Conservation (phyloP, 2,797 vertebrate species). For the Phrynocephalus guinanensis region DNA sequence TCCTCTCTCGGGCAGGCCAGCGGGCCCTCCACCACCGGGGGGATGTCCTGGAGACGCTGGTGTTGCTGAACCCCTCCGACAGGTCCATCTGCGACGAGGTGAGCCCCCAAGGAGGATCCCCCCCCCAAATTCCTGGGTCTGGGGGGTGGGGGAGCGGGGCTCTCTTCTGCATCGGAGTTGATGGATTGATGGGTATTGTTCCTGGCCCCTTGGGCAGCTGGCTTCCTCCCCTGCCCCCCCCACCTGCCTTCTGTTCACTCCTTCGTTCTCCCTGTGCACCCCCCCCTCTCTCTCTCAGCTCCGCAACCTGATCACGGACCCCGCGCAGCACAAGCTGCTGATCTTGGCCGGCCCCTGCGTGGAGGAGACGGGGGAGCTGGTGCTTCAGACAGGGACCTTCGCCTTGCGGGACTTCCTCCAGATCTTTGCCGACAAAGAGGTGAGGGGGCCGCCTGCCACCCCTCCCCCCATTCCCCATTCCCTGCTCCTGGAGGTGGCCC, state of each 20-base stretch:
- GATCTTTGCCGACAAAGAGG: slow-evolving; percentile 89
- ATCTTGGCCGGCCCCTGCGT: slow-evolving; percentile 89
- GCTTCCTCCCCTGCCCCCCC: not conserved
- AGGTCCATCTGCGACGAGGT: slow-evolving; percentile 90
- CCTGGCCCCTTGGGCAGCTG: no score
- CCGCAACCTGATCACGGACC: slow-evolving; percentile 84
- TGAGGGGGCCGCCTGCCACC: slow-evolving; percentile 46
- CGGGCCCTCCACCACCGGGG: slow-evolving; percentile 89
- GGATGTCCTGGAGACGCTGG: slow-evolving; percentile 88
- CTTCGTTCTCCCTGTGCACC: not conserved
- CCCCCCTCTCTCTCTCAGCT: slow-evolving; percentile 76
- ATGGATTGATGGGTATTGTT: no score
- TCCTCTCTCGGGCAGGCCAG: slow-evolving; percentile 80
- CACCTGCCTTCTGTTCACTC: no score
- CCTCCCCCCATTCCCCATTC: no score
- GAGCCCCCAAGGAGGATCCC: slow-evolving; percentile 28
- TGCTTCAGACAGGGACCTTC: slow-evolving; percentile 89
- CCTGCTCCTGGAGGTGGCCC: no score
- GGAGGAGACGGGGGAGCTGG: slow-evolving; percentile 87
- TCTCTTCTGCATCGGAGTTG: no score
- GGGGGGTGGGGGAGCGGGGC: no score
- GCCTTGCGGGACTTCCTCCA: slow-evolving; percentile 85
- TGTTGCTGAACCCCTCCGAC: slow-evolving; percentile 89
- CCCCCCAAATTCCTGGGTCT: not conserved
- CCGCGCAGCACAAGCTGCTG: slow-evolving; percentile 88